Base-by-base conservation (phyloP, 2,113 vertebrate species). In the Gymnocephalus cernua region DNA sequence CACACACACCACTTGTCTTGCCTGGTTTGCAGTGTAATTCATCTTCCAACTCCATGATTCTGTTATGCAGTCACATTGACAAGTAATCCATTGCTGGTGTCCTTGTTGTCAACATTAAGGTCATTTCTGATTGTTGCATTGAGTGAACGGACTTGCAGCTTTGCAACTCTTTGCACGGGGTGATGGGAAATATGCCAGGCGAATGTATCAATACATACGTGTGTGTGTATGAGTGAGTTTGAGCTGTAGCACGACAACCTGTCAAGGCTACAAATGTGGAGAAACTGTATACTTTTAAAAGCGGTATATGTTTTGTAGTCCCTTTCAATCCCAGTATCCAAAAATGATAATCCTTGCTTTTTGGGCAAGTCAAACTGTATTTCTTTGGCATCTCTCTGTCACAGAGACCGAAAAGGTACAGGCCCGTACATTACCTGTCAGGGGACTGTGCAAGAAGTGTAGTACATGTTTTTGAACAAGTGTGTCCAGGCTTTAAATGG, bases 41-140 rank as follows among this genome's bases (percentile, higher is more conserved):
- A 95, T 96, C 95, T 96, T 94, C 93, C 86, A 88, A 90, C 82
- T 91, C 89, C 89, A 89, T 93, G 92, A 95, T 95, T 95, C 88
- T 88, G 93, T 95, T 95, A 95, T 91, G 92, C 94, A 92, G 94
- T 93, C 93, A 93, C 94, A 96, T 93, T 95, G 94, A 95, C 93
- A 91, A 90, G 93, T 94, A 95, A 96, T 96, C 93, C 91, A 94
- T 95, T 89, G 93, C 93, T 84, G 83, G 86, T 86, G 93, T 95
- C 95, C 95, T 96, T 95, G 94, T 93, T 93, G 91, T 94, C 93
- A 92, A 92, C 93, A 90, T 92, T 95, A 92, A 95, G 95, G 94
- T 94, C 94, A 88, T 88, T 90, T 94, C 81, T 91, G 93, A 94
- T 94, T 91, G 92, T 89, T 69, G 80, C 87, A 85, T 77, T 67